These are phyloP conservation scores for Drosophila aff. DNA, from an alignment of 1,140 invertebrate species.

Conservation along the genomic window DNA sequence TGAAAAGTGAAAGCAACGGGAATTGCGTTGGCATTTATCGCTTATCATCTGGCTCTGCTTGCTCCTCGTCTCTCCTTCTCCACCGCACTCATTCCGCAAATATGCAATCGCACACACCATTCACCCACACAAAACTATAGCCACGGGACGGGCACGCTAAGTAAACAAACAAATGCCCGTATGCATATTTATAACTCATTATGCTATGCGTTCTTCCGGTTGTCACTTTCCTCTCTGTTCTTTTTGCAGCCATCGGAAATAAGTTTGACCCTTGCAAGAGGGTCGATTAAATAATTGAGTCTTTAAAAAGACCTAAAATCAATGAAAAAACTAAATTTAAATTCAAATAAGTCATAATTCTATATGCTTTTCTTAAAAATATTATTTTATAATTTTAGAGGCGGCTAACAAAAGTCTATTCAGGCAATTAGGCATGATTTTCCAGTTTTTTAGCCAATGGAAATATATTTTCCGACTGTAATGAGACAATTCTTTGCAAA, in stretches of 20 bases:
- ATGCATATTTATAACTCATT: constrained; percentile 57
- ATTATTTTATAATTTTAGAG: background rate
- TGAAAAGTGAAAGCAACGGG: constrained; percentile 36
- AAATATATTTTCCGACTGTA: background rate
- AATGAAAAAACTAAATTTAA: background rate
- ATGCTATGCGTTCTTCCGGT: constrained; percentile 65
- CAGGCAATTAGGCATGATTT: background rate
- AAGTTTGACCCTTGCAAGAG: constrained; percentile 14
- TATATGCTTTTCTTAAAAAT: background rate
- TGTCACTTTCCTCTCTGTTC: constrained; percentile 5
- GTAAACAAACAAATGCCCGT: constrained; percentile 31
- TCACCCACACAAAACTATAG: constrained; percentile 1
- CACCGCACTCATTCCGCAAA: background rate
- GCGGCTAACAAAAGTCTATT: too few species aligned
- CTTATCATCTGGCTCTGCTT: constrained; percentile 28
- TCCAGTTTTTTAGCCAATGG: background rate
- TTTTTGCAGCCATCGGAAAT: constrained; percentile 18
- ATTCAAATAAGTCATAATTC: background rate
- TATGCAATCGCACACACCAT: constrained; percentile 1
- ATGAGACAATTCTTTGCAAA: too few species aligned
- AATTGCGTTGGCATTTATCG: constrained; percentile 20
- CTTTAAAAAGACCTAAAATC: background rate
- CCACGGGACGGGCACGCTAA: background rate
- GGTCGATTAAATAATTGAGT: constrained; percentile 6
- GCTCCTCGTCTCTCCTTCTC: background rate